Conservation (phyloP, 2,888 invertebrate genomes). For the Mycalesis mineus region DNA sequence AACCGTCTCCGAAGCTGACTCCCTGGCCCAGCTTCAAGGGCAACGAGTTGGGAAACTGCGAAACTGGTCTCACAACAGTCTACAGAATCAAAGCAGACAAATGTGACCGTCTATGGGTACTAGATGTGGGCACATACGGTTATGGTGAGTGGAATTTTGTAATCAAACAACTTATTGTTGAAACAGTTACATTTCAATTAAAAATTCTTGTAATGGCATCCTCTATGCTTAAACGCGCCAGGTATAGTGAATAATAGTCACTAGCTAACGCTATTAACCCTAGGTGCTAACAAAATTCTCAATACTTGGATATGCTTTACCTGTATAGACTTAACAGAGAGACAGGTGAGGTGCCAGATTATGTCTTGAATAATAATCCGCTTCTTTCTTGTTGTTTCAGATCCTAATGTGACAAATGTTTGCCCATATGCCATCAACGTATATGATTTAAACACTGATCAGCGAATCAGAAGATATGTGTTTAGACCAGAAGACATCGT, state of each 20-base stretch:
- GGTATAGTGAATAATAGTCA: too few species aligned
- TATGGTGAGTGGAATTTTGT: conserved; percentile 72
- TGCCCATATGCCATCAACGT: conserved; percentile 89
- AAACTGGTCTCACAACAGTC: conserved; percentile 85
- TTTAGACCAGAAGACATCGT: conserved; percentile 85
- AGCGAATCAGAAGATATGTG: conserved; percentile 82
- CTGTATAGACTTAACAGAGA: too few species aligned
- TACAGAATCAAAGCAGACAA: conserved; percentile 88
- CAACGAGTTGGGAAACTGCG: conserved; percentile 87
- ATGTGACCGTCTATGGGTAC: conserved; percentile 89
- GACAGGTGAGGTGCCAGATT: too few species aligned
- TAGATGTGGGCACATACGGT: conserved; percentile 90
- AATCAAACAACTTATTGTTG: neutral
- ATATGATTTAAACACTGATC: conserved; percentile 86
- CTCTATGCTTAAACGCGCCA: too few species aligned
- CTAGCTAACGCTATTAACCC: too few species aligned
- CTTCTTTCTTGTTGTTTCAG: conserved; percentile 42
- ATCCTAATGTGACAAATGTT: conserved; percentile 80
- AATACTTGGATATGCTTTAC: too few species aligned
- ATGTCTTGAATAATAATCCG: neutral
- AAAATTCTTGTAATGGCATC: too few species aligned
- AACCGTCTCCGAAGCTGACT: conserved; percentile 85
- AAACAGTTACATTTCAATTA: too few species aligned
- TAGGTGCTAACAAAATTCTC: too few species aligned
- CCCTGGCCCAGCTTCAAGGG: conserved; percentile 88